A percentile compares a stretch with the other conserved stretches of the same genome.
phyloP scores from a whole-genome alignment of 2,888 invertebrate genomes.

The Conomelus anceps region DNA sequence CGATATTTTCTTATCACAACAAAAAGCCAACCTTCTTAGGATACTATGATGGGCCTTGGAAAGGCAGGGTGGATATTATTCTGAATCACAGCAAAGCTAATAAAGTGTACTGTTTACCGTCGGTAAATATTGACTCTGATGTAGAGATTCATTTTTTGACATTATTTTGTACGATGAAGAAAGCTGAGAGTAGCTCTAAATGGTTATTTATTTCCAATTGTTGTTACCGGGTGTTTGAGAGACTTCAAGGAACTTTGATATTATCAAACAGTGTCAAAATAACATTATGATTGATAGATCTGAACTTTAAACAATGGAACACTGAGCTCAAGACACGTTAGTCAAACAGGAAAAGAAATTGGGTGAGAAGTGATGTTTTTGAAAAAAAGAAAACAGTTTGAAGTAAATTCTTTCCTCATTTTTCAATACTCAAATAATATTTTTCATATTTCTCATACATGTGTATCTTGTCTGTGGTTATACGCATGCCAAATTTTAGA shows the following conservation, averaged over 20 bases:
- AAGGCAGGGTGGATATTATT: background rate
- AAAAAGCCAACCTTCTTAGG: background rate
- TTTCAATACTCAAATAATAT: too few species aligned
- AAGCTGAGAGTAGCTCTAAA: background rate
- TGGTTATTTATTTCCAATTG: background rate
- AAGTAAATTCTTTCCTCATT: too few species aligned
- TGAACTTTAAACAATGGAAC: too few species aligned
- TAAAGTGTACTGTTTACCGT: background rate
- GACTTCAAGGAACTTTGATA: background rate
- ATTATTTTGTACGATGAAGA: background rate
- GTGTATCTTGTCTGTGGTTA: too few species aligned
- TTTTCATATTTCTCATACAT: too few species aligned
- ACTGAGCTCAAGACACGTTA: too few species aligned
- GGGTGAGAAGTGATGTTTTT: too few species aligned
- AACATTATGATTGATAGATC: too few species aligned
- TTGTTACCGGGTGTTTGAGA: background rate
- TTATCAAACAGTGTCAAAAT: background rate
- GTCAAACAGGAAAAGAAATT: too few species aligned
- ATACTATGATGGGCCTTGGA: background rate
- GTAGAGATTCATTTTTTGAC: background rate
- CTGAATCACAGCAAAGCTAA: background rate
- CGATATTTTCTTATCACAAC: background rate
- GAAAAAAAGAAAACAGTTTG: too few species aligned
- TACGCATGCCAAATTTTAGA: too few species aligned
- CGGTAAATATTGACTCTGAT: background rate